Conservation (phyloP, 2,797 vertebrate genomes). For the Rallus crepitans region DNA sequence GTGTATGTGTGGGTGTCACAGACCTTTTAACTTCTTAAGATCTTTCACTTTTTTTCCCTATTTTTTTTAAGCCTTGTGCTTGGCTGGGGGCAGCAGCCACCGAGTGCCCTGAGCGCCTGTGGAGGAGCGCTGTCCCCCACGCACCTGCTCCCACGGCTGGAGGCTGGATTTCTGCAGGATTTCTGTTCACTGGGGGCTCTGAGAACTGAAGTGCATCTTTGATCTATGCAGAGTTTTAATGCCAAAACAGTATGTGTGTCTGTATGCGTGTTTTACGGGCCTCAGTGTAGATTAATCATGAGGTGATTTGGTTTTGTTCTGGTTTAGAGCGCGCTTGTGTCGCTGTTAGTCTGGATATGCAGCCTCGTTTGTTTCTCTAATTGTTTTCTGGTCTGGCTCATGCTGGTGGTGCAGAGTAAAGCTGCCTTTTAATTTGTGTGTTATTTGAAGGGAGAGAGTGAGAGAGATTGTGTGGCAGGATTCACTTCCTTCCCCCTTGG, state of each 20-base stretch:
- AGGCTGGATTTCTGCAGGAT: slow-evolving; percentile 33
- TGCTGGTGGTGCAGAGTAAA: neutral
- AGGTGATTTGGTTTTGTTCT: neutral
- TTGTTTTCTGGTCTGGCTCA: slow-evolving; percentile 9
- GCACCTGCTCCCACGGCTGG: neutral
- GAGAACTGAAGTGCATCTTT: slow-evolving; percentile 52
- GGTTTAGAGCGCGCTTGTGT: neutral
- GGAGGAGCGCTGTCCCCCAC: neutral
- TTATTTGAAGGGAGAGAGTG: neutral
- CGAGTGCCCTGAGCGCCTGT: neutral
- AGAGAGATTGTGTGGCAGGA: neutral
- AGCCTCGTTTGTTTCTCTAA: slow-evolving; percentile 8
- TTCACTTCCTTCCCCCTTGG: neutral
- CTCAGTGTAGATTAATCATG: neutral
- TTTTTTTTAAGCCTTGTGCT: slow-evolving; percentile 28
- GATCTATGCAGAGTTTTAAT: slow-evolving; percentile 74
- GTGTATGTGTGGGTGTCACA: neutral
- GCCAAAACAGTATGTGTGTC: slow-evolving; percentile 48
- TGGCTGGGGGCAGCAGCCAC: neutral
- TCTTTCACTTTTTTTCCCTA: slow-evolving; percentile 34
- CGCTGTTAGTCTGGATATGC: neutral
- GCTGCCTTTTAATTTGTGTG: neutral
- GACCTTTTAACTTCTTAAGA: slow-evolving; percentile 20
- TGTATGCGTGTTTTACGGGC: neutral
- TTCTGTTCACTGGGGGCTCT: neutral